These are phyloP conservation scores for Eupithecia dodoneata DNA, from an alignment of 2,888 invertebrate species.

Conservation along the genomic window DNA sequence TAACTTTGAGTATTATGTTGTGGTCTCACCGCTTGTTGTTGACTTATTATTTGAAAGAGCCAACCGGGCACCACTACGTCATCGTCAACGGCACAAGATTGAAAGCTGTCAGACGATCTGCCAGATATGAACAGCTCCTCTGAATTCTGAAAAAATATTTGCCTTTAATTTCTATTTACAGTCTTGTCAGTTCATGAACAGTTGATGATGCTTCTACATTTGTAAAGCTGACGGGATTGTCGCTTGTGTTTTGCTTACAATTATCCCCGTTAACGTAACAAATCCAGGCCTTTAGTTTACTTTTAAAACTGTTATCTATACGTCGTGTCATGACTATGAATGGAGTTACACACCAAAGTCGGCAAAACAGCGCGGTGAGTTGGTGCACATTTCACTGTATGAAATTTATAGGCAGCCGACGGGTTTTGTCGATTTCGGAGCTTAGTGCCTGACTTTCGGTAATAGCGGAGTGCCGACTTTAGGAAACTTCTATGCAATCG, in stretches of 20 bases:
- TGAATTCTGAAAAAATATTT: conserved; percentile 58
- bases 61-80: conserved; percentile 72
- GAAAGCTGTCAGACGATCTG: conserved; percentile 69
- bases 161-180: not conserved
- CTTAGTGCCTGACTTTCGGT: too few species aligned
- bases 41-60: conserved; percentile 72
- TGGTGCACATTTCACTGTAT: not conserved
- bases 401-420: too few species aligned
- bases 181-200: not conserved
- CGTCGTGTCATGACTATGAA: too few species aligned
- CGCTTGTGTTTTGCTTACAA: too few species aligned
- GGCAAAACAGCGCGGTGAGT: not conserved
- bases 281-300: too few species aligned
- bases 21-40: conserved; percentile 65
- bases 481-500: too few species aligned
- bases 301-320: too few species aligned
- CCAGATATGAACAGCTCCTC: conserved; percentile 73
- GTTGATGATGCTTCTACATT: not conserved
- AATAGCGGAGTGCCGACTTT: too few species aligned
- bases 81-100: conserved; percentile 68
- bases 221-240: too few species aligned
- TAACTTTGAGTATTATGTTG: not conserved
- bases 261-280: too few species aligned
- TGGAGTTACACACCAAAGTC: not conserved
- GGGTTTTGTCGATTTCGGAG: too few species aligned